phyloP scores from a whole-genome alignment of 1,140 invertebrate genomes.

The Nylanderia fulva region DNA sequence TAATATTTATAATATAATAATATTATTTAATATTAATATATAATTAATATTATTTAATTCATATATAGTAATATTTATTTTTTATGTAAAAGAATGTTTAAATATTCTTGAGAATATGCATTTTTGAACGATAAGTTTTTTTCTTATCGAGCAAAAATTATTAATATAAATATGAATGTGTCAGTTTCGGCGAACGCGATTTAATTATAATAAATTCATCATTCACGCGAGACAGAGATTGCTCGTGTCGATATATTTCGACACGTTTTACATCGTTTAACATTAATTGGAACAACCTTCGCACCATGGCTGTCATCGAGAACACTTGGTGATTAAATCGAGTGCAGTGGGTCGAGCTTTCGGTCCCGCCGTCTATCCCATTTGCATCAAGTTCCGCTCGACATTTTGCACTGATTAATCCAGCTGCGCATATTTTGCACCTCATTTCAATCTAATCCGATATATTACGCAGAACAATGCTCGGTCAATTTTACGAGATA shows the following conservation, averaged over 20 bases:
- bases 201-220: constrained; percentile 27
- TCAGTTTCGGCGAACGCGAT: neutral
- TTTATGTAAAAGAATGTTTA: too few relatives aligned
- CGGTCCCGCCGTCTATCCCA: constrained; percentile 28
- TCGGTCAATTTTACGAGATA: neutral
- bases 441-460: neutral
- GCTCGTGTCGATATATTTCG: constrained; percentile 37
- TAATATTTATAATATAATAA: too few relatives aligned
- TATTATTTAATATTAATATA: too few relatives aligned
- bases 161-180: neutral
- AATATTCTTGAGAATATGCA: too few relatives aligned
- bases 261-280: constrained; percentile 70
- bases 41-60: too few relatives aligned
- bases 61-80: too few relatives aligned
- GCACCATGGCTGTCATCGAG: constrained; percentile 69
- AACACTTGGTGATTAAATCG: constrained; percentile 69
- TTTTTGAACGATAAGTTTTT: neutral
- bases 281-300: constrained; percentile 80
- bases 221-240: constrained; percentile 9
- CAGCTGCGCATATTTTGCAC: neutral
- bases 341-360: constrained; percentile 68
- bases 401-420: constrained; percentile 26
- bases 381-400: constrained; percentile 46
- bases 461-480: too few relatives aligned
- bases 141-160: neutral